phyloP scores from a whole-genome alignment of 2,888 invertebrate species.

The Sphaerophoria rueppellii region DNA sequence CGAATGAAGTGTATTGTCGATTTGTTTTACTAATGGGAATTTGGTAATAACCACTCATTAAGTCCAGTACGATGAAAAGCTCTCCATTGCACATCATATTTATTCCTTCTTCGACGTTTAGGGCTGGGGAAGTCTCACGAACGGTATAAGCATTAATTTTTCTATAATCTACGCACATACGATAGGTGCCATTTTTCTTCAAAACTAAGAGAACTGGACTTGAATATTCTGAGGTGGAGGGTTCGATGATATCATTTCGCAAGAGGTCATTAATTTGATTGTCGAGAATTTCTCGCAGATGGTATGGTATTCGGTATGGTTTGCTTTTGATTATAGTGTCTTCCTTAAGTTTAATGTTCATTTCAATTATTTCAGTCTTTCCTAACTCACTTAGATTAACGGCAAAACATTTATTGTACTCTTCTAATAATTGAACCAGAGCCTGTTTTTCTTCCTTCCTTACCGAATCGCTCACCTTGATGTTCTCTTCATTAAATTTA shows the following conservation, averaged over 20 bases:
- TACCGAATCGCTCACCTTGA: not conserved
- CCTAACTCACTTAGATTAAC: slow-evolving; percentile 7
- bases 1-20: slow-evolving; percentile 9
- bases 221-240: slow-evolving; percentile 11
- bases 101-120: slow-evolving; percentile 7
- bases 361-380: slow-evolving; percentile 2
- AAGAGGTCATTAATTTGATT: slow-evolving; percentile 14
- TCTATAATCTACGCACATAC: slow-evolving; percentile 14
- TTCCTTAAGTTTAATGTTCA: slow-evolving; percentile 16
- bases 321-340: not conserved
- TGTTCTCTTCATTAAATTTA: not conserved
- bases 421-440: not conserved
- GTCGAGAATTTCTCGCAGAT: not conserved
- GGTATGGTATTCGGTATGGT: slow-evolving; percentile 3
- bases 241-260: slow-evolving; percentile 21
- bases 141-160: not conserved
- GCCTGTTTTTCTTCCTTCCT: not conserved
- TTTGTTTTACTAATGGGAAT: not conserved
- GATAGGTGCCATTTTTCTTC: not conserved
- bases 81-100: not conserved
- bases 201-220: slow-evolving; percentile 14
- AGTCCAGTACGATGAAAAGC: not conserved
- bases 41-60: slow-evolving; percentile 31
- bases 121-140: not conserved
- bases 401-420: slow-evolving; percentile 2